These are phyloP conservation scores for Leucozona laternaria DNA, from an alignment of 2,888 invertebrate species.

Conservation along the genomic window DNA sequence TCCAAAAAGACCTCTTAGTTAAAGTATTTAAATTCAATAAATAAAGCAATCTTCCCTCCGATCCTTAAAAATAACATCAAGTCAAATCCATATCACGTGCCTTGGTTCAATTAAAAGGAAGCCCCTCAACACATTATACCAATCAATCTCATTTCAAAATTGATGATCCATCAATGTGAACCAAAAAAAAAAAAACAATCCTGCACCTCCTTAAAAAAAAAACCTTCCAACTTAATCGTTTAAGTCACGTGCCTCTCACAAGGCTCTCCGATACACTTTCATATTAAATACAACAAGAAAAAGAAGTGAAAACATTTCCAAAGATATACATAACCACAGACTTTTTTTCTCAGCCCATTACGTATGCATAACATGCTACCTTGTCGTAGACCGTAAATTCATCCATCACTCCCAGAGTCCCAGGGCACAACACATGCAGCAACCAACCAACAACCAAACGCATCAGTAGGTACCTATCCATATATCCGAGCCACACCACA, in stretches of 20 bases:
- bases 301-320: conserved; percentile 11
- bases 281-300: not conserved
- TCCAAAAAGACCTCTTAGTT: no score
- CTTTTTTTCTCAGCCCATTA: conserved; percentile 28
- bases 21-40: not conserved
- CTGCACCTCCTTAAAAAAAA: conserved; percentile 1
- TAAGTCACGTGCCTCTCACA: conserved; percentile 40
- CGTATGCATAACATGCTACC: conserved; percentile 59
- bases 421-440: conserved; percentile 52
- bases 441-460: conserved; percentile 50
- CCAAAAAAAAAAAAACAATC: not conserved
- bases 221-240: conserved; percentile 29
- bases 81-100: conserved; percentile 16
- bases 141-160: conserved; percentile 41
- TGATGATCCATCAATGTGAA: conserved; percentile 31
- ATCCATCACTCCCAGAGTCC: conserved; percentile 54
- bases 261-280: not conserved
- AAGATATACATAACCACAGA: conserved; percentile 3
- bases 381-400: conserved; percentile 54
- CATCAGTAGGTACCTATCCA: conserved; percentile 19
- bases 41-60: not conserved
- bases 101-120: conserved; percentile 30
- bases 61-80: not conserved
- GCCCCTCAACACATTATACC: conserved; percentile 27
- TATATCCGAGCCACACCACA: conserved; percentile 37